Percentiles rank a stretch among this genome's conserved stretches.
phyloP scores from a whole-genome alignment of 2,888 invertebrate species.

The Cheilosia impressa region DNA sequence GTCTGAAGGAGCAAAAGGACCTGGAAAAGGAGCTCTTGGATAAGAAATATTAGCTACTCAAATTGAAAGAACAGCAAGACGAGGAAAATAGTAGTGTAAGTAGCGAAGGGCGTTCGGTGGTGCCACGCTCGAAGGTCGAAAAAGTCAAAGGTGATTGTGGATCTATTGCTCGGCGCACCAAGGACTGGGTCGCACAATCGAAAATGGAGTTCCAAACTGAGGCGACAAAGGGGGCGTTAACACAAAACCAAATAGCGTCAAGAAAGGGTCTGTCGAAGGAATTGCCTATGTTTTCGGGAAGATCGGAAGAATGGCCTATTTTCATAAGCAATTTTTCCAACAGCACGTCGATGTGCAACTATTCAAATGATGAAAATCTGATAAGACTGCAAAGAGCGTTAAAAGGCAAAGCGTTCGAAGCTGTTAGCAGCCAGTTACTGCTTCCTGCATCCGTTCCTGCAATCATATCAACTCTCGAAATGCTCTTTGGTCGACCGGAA shows the following conservation, averaged over 20 bases:
- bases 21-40: constrained; percentile 1
- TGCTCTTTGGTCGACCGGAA: constrained; percentile 61
- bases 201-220: neutral
- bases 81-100: neutral
- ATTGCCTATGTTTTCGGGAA: constrained; percentile 2
- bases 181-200: constrained; percentile 12
- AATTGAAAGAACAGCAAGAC: neutral
- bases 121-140: neutral
- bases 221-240: neutral
- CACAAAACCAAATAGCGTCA: constrained; percentile 47
- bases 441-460: constrained; percentile 47
- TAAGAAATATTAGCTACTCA: constrained; percentile 2
- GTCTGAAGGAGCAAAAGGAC: constrained; percentile 5
- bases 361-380: constrained; percentile 32
- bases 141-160: neutral
- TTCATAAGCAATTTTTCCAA: constrained; percentile 30
- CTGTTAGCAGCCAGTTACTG: constrained; percentile 42
- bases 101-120: neutral
- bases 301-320: neutral
- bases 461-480: constrained; percentile 53
- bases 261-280: constrained; percentile 1
- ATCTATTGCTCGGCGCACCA: neutral
- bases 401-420: constrained; percentile 40
- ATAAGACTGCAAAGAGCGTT: constrained; percentile 19
- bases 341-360: constrained; percentile 55